These are phyloP conservation scores for Camptogramma bilineatum DNA, from an alignment of 2,888 invertebrate genomes.

Conservation along the genomic window DNA sequence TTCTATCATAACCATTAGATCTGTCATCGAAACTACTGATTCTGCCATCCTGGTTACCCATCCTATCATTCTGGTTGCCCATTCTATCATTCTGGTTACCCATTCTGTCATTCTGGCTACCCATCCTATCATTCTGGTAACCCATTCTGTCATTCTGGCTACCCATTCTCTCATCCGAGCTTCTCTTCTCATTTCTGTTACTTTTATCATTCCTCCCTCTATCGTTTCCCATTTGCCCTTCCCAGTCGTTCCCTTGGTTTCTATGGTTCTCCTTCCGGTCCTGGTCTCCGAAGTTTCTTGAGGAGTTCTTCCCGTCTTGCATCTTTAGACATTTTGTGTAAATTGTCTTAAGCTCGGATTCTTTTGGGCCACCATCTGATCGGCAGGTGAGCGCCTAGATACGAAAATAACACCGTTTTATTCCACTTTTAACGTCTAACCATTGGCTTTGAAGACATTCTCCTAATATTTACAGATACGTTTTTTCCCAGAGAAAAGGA, in stretches of 20 bases:
- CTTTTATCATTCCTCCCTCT: slow-evolving; percentile 46
- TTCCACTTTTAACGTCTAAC: too few species aligned
- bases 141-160: slow-evolving; percentile 44
- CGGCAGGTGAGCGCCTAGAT: slow-evolving; percentile 81
- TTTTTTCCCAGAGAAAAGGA: too few species aligned
- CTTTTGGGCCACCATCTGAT: slow-evolving; percentile 85
- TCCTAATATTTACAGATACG: too few species aligned
- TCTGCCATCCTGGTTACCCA: slow-evolving; percentile 24
- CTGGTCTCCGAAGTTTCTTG: slow-evolving; percentile 55
- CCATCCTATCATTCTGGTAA: slow-evolving; percentile 25
- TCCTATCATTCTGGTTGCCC: slow-evolving; percentile 15
- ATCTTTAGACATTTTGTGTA: slow-evolving; percentile 85
- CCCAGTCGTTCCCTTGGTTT: slow-evolving; percentile 57
- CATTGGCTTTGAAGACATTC: too few species aligned
- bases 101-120: slow-evolving; percentile 42
- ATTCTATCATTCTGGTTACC: slow-evolving; percentile 44
- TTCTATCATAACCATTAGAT: slow-evolving; percentile 2
- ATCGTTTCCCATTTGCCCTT: slow-evolving; percentile 47
- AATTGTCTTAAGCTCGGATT: slow-evolving; percentile 84
- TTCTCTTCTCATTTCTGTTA: slow-evolving; percentile 50
- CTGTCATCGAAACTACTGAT: slow-evolving; percentile 35
- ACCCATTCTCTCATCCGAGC: slow-evolving; percentile 46
- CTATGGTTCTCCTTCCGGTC: slow-evolving; percentile 62
- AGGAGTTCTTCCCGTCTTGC: slow-evolving; percentile 64
- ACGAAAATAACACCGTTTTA: not conserved